These are phyloP conservation scores for Acipenser ruthenus DNA, from an alignment of 2,797 vertebrate genomes.

Conservation along the genomic window DNA sequence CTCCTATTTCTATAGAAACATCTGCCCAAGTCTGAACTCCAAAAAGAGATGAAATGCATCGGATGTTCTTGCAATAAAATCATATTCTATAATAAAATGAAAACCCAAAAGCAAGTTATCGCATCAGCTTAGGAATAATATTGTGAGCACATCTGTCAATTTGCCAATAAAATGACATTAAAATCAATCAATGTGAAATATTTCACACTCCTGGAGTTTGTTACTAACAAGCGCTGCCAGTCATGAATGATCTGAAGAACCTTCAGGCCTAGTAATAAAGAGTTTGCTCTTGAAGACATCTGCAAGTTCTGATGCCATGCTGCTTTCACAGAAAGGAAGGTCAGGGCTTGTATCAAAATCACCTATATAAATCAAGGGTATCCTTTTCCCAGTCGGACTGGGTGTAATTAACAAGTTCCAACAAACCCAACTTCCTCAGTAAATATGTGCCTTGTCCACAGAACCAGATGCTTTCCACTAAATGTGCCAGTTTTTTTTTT, in stretches of 20 bases:
- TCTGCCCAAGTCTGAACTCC: too few relatives aligned
- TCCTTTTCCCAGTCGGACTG: constrained; percentile 40
- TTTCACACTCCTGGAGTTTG: background rate
- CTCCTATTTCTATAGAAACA: too few relatives aligned
- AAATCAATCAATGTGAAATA: background rate
- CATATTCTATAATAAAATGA: too few relatives aligned
- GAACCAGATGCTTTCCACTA: constrained; percentile 48
- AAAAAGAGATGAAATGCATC: too few relatives aligned
- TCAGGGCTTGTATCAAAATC: constrained; percentile 38
- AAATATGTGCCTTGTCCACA: constrained; percentile 33
- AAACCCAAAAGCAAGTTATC: too few relatives aligned
- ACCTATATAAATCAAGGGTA: constrained; percentile 41
- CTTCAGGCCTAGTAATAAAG: background rate
- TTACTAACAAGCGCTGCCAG: background rate
- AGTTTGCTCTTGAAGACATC: constrained; percentile 15
- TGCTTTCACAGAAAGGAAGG: constrained; percentile 26
- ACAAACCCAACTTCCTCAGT: constrained; percentile 39
- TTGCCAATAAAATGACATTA: background rate
- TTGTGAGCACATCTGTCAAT: background rate
- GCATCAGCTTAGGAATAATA: too few relatives aligned
- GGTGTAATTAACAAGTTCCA: constrained; percentile 39
- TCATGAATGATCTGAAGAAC: constrained; percentile 5
- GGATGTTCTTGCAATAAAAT: too few relatives aligned
- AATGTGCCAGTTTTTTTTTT: constrained; percentile 31
- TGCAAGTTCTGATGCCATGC: constrained; percentile 13